These are phyloP conservation scores for Pseudochirops cupreus DNA, from an alignment of 2,797 vertebrate species.

Conservation along the genomic window DNA sequence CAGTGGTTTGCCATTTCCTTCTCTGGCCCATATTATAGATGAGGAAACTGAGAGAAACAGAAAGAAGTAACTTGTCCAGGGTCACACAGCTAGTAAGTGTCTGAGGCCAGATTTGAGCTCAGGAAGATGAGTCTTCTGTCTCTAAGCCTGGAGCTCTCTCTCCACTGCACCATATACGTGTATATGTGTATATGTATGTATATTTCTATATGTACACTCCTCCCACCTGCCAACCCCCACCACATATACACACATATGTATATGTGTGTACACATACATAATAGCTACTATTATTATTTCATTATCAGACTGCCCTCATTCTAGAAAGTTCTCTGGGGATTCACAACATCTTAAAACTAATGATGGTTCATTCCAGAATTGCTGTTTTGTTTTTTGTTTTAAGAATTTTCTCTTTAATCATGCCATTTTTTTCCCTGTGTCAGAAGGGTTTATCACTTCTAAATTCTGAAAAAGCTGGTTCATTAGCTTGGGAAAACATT, in stretches of 20 bases:
- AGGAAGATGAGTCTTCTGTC: not conserved
- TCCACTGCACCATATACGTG: not conserved
- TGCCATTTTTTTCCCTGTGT: slow-evolving; percentile 17
- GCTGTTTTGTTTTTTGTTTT: not conserved
- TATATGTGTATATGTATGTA: too few relatives aligned
- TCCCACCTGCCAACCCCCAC: too few relatives aligned
- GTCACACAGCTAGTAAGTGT: not conserved
- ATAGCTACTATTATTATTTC: not conserved
- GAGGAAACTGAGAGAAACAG: slow-evolving; percentile 4
- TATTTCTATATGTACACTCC: too few relatives aligned
- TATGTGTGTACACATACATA: not conserved
- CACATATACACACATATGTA: too few relatives aligned
- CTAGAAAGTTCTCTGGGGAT: not conserved
- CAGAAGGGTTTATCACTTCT: slow-evolving; percentile 51
- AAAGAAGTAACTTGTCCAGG: not conserved
- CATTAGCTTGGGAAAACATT: not conserved
- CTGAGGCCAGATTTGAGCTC: not conserved
- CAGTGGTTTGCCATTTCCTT: not conserved
- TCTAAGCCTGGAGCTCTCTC: not conserved
- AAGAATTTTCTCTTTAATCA: not conserved
- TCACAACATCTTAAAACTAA: not conserved
- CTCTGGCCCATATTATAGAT: not conserved
- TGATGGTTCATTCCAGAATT: not conserved
- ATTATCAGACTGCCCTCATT: not conserved
- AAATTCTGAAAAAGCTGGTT: slow-evolving; percentile 16